Base-by-base conservation (phyloP, 2,888 invertebrate species). In the Uropetala carovei region DNA sequence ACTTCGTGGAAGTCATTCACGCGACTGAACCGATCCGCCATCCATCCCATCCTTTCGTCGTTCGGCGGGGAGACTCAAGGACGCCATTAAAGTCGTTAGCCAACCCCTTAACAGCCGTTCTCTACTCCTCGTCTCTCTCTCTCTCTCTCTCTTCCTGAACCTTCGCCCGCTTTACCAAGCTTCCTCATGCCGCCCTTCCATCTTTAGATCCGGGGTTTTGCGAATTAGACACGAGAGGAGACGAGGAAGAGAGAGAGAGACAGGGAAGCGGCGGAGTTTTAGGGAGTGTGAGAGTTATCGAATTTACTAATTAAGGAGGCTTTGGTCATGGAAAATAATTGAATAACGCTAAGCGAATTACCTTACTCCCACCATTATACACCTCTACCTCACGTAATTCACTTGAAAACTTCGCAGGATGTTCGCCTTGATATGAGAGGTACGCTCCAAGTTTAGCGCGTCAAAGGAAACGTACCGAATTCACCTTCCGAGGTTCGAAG, bases 321-420 rank as follows among this genome's bases (percentile, higher is more conserved):
- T 57, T 57, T 83, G 83, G 56, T 83, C 83, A n/a, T 56, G 83
- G 83, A 83, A 83, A 83, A 83, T 83, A 83, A 83, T 83, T 83
- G 83, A 83, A 83, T 83, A 57, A 56, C 83, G 56, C 83, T 83
- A 57, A 83, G 57, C 56, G 43, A 83, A 83, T 83, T 57, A 57
- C 83, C 83, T 56, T 11, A 43, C 56, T 83, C 56, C 83, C 83
- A 18, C 83, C 82, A n/a, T 83, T 83, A 57, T 83, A 83, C 57
- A 83, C 83, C 83, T 83, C 13, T 57, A 57, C 56, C 83, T 8
- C 18, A 57, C 83, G 83, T 83, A 57, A 83, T 83, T 83, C 83
- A 83, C 83, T 83, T 83, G 83, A 83, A 83, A 83, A 83, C 57
- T 83, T 83, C 83, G 83, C 56, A n/a, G 83, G 83, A 83, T 83